Evolutionary conservation across 2,113 vertebrate species (phyloP).

Genomic region (Columba livia): DNA sequence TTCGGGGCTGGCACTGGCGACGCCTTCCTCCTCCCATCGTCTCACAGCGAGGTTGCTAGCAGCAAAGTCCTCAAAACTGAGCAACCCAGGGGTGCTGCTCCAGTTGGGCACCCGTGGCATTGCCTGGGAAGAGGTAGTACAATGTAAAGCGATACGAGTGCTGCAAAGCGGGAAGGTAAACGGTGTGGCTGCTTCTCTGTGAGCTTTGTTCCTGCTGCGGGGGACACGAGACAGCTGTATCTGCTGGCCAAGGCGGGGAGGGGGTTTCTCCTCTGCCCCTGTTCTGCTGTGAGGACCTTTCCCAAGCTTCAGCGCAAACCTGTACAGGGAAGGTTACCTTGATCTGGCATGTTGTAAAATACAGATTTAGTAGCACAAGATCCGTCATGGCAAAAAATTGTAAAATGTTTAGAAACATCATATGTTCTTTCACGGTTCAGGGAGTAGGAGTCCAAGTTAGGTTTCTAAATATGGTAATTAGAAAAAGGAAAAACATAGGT

Average conservation of each 20-base stretch:
- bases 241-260: background rate
- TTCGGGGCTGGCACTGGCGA: rapidly evolving
- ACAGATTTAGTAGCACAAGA: background rate
- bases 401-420: background rate
- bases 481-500: background rate
- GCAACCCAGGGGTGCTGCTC: background rate
- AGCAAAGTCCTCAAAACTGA: background rate
- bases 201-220: background rate
- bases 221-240: rapidly evolving
- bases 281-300: background rate
- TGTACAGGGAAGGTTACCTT: rapidly evolving
- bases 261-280: background rate
- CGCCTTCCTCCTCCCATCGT: background rate
- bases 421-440: background rate
- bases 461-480: background rate
- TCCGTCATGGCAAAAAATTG: background rate
- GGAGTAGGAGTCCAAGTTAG: background rate
- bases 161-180: background rate
- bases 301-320: background rate
- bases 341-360: background rate
- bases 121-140: background rate
- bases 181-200: background rate
- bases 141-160: rapidly evolving
- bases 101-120: background rate
- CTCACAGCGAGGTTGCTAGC: background rate